Base-by-base conservation (phyloP, 2,888 invertebrate genomes). In the Vanessa cardui region DNA sequence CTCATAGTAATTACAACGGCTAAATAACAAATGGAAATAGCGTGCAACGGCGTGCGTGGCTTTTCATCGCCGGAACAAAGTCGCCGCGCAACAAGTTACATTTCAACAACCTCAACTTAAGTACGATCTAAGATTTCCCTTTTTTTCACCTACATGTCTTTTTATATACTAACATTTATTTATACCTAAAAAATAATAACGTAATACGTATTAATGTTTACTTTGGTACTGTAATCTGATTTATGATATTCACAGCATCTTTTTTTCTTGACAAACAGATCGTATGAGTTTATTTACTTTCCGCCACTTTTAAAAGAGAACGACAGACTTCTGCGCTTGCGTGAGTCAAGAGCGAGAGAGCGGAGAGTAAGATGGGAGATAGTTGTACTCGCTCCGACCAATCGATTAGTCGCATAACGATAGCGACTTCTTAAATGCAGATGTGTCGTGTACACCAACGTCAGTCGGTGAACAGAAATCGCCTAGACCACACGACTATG, bases 361-460 rank as follows among this genome's bases (percentile, higher is more conserved):
- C 75, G 69, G 69, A 70, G 83, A 92, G 80, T 73, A 83, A 74
- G 91, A 89, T 72, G 77, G 84, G 77, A 80, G 87, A 85, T 87
- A 86, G 88, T 88, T 80, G 77, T 82, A 83, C 90, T 89, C 90
- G 84, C 89, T 92, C 88, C 89, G 85, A 91, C 92, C 92, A 92
- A 92, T 92, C 92, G 92, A 92, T 92, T 92, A 92, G 92, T 92
- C 92, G 92, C 92, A 92, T 92, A 92, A 92, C 92, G 91, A 92
- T 90, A 91, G 90, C 92, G 90, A 87, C 90, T 92, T 92, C 91
- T 92, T 92, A 92, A 92, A 92, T 92, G 92, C 92, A 92, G 92
- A 92, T 92, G 91, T 91, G 92, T 91, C 89, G 90, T 90, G 88
- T 84, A 82, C 84, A 84, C 83, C 83, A 84, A 86, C 91, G 91